phyloP scores from a whole-genome alignment of 2,113 vertebrate genomes.

The Micromys minutus region DNA sequence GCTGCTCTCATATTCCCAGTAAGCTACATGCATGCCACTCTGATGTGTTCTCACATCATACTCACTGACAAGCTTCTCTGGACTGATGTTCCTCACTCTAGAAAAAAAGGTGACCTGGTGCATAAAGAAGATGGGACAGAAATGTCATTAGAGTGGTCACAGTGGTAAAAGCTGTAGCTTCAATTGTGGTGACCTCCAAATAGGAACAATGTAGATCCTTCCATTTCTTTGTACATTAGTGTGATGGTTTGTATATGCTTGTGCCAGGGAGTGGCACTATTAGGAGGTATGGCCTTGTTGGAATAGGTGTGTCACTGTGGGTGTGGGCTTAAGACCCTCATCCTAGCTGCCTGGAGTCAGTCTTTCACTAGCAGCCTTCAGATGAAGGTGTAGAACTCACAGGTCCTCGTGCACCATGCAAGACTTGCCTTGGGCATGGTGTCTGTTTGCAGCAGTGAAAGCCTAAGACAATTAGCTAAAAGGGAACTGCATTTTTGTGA shows the following conservation, averaged over 20 bases:
- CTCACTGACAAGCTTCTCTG: not conserved
- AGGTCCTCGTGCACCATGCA: no score
- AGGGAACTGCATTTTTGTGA: constrained; percentile 1
- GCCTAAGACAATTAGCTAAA: not conserved
- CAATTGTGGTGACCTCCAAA: not conserved
- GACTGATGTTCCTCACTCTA: not conserved
- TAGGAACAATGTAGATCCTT: not conserved
- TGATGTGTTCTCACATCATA: not conserved
- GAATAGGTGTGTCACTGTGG: no score
- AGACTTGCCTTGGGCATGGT: no score
- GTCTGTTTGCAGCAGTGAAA: no score
- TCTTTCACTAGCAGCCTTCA: no score
- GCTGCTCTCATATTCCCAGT: not conserved
- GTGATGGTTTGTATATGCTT: no score
- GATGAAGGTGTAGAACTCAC: no score
- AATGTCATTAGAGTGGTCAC: not conserved
- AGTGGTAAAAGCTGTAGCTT: not conserved
- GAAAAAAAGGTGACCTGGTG: not conserved
- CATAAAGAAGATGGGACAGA: not conserved
- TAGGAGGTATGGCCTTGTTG: no score
- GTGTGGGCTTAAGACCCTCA: no score
- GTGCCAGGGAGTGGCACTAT: no score
- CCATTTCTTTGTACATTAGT: not conserved
- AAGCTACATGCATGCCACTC: not conserved
- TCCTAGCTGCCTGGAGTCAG: no score